These are phyloP conservation scores for Thumatha senex DNA, from an alignment of 2,888 invertebrate species.

Conservation along the genomic window DNA sequence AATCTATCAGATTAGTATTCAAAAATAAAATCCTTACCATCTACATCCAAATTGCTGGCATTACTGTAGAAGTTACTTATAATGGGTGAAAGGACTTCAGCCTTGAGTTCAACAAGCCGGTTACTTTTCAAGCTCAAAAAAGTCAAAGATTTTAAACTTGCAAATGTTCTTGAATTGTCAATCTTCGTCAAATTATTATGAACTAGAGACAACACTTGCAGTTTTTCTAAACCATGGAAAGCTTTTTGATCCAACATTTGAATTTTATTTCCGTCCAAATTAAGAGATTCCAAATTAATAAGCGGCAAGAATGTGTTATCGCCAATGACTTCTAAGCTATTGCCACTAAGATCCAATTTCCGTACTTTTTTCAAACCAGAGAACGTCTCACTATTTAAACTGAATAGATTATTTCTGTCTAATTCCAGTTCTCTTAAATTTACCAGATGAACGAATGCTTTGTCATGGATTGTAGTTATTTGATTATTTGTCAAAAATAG, in stretches of 20 bases:
- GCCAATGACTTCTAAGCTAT: slow-evolving; percentile 89
- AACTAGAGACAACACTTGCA: slow-evolving; percentile 60
- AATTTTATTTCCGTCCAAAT: slow-evolving; percentile 70
- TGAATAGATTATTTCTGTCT: slow-evolving; percentile 88
- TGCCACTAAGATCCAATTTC: slow-evolving; percentile 87
- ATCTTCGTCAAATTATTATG: slow-evolving; percentile 60
- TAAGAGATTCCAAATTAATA: slow-evolving; percentile 53
- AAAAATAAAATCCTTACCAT: slow-evolving; percentile 51
- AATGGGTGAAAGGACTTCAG: slow-evolving; percentile 61
- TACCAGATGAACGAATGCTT: slow-evolving; percentile 88
- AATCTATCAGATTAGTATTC: not conserved
- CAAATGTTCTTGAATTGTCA: slow-evolving; percentile 60
- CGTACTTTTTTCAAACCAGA: slow-evolving; percentile 87
- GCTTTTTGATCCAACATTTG: slow-evolving; percentile 75
- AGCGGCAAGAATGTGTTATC: slow-evolving; percentile 87
- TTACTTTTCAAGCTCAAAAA: slow-evolving; percentile 66
- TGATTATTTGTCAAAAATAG: slow-evolving; percentile 93
- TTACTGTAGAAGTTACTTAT: slow-evolving; percentile 58
- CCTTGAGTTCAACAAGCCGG: slow-evolving; percentile 55
- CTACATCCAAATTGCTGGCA: slow-evolving; percentile 60
- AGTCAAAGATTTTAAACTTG: slow-evolving; percentile 51
- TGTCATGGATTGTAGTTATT: slow-evolving; percentile 92
- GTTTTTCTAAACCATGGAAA: slow-evolving; percentile 59
- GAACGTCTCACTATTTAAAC: slow-evolving; percentile 89
- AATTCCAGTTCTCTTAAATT: slow-evolving; percentile 90